These are phyloP conservation scores for Teleopsis dalmanni DNA, from an alignment of 1,140 invertebrate genomes.

Conservation along the genomic window DNA sequence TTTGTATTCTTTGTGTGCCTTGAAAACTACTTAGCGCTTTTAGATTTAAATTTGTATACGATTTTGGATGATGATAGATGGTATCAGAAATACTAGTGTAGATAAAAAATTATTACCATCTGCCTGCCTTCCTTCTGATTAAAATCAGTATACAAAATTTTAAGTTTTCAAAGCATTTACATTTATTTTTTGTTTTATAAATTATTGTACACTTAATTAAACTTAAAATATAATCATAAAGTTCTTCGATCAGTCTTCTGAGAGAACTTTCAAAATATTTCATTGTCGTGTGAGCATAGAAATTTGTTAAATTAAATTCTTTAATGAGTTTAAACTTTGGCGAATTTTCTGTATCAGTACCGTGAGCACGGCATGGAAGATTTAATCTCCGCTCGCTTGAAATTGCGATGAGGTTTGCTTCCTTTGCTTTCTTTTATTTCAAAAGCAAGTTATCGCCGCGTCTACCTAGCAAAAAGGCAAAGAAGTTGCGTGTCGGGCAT, in stretches of 20 bases:
- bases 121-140: conserved; percentile 45
- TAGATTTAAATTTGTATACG: background rate
- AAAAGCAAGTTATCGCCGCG: background rate
- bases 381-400: conserved; percentile 56
- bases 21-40: conserved; percentile 15
- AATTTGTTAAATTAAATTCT: background rate
- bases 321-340: background rate
- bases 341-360: conserved; percentile 3
- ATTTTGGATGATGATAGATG: conserved; percentile 40
- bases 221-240: conserved; percentile 34
- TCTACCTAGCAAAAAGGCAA: conserved; percentile 12
- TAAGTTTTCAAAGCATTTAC: background rate
- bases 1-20: conserved; percentile 20
- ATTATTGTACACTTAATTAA: conserved; percentile 20
- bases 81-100: conserved; percentile 32
- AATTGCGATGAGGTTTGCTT: conserved; percentile 36
- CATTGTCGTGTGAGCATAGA: conserved; percentile 43
- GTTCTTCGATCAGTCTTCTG: conserved; percentile 58
- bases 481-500: conserved; percentile 13
- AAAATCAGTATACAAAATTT: conserved; percentile 8
- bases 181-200: conserved; percentile 5
- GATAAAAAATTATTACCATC: conserved; percentile 34
- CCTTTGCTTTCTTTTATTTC: conserved; percentile 27
- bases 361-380: conserved; percentile 37
- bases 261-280: conserved; percentile 50